These are phyloP conservation scores for Ornithoptera alexandrae DNA, from an alignment of 2,888 invertebrate species.

Conservation along the genomic window DNA sequence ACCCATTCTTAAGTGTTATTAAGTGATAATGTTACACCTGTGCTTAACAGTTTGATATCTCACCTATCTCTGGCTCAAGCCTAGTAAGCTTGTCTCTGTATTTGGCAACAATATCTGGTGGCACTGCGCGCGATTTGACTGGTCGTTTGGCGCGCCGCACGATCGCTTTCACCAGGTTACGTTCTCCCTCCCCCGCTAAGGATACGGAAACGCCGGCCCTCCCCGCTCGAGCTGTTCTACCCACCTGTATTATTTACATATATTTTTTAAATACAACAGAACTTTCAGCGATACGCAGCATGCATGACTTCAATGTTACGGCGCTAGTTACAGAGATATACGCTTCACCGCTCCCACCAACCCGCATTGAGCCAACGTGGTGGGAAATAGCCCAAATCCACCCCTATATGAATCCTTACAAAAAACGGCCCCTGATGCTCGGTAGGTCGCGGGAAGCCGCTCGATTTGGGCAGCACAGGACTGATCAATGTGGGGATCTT, in stretches of 20 bases:
- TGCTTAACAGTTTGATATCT: constrained; percentile 35
- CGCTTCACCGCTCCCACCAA: too few species aligned
- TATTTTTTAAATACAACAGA: background rate
- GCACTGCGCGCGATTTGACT: constrained; percentile 92
- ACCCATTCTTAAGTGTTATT: background rate
- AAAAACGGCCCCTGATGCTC: too few species aligned
- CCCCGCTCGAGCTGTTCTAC: constrained; percentile 97
- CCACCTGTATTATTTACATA: constrained; percentile 79
- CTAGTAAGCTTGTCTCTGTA: constrained; percentile 86
- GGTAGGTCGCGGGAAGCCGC: too few species aligned
- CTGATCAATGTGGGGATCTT: too few species aligned
- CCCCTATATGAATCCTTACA: too few species aligned
- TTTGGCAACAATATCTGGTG: constrained; percentile 93
- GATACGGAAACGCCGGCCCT: constrained; percentile 96
- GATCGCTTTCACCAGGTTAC: constrained; percentile 94
- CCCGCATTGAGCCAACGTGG: too few species aligned
- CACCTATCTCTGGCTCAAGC: constrained; percentile 88
- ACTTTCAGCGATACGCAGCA: too few species aligned
- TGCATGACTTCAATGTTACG: too few species aligned
- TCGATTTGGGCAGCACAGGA: too few species aligned
- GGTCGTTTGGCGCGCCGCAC: constrained; percentile 91
- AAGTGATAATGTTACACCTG: background rate
- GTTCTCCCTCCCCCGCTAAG: constrained; percentile 95
- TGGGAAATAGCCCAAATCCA: too few species aligned
- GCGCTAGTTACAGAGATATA: too few species aligned